phyloP scores from a whole-genome alignment of 2,888 invertebrate species.

The Hyles lineata region DNA sequence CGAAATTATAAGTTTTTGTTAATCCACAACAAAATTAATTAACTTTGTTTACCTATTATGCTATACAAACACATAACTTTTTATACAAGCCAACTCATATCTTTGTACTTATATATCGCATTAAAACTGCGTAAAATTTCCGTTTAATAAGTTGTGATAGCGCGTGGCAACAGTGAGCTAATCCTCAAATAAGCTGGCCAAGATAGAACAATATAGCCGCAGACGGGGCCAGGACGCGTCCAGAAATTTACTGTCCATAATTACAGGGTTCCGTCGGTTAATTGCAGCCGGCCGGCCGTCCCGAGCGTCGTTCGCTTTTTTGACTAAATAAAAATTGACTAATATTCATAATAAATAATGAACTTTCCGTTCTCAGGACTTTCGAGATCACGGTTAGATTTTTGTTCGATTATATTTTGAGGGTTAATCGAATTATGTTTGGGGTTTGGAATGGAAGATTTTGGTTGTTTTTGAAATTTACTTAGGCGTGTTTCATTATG shows the following conservation, averaged over 20 bases:
- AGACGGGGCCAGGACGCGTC: conserved; percentile 84
- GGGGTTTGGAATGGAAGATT: neutral
- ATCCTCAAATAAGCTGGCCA: conserved; percentile 64
- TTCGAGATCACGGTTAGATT: conserved; percentile 73
- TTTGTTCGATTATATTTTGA: conserved; percentile 70
- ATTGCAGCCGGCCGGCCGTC: conserved; percentile 87
- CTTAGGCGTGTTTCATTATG: neutral
- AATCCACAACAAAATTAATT: too few relatives aligned
- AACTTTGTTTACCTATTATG: neutral
- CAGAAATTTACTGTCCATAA: conserved; percentile 94
- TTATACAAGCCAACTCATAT: too few relatives aligned
- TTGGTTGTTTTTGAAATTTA: neutral
- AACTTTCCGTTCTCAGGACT: conserved; percentile 77
- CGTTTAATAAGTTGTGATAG: neutral
- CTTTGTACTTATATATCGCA: too few relatives aligned
- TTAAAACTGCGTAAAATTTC: neutral
- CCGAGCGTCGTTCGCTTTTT: conserved; percentile 76
- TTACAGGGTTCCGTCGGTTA: conserved; percentile 93
- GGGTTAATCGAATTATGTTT: conserved; percentile 44
- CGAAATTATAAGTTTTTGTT: too few relatives aligned
- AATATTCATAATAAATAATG: conserved; percentile 86
- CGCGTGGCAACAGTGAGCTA: conserved; percentile 54
- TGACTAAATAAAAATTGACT: conserved; percentile 85
- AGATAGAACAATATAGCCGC: conserved; percentile 80
- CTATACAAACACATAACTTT: neutral